Percentiles rank a stretch among this genome's conserved stretches.
These are phyloP conservation scores for Apteryx owenii DNA, from an alignment of 2,113 vertebrate genomes.

Conservation along the genomic window DNA sequence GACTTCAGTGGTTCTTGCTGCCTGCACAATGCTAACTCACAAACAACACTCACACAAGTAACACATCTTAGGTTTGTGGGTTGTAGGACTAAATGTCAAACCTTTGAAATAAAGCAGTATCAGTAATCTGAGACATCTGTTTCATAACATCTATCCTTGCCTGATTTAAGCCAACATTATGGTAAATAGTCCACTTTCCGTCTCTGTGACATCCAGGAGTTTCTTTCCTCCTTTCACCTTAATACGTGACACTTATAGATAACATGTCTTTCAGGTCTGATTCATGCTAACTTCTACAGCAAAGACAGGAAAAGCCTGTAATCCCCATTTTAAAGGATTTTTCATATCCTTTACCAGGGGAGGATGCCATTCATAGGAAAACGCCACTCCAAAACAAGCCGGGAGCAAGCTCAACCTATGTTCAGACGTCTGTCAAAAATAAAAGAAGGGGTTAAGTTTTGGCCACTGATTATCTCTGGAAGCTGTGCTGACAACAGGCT, in stretches of 20 bases:
- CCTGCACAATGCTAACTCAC: rapidly evolving
- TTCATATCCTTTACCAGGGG: not conserved
- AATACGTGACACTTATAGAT: not conserved
- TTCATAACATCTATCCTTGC: not conserved
- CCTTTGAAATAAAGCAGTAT: not conserved
- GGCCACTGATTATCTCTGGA: not conserved
- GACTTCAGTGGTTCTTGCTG: not conserved
- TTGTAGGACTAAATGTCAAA: not conserved
- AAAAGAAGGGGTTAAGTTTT: not conserved
- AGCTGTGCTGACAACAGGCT: not conserved
- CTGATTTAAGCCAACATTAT: not conserved
- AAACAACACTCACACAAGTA: not conserved
- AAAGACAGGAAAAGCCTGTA: not conserved
- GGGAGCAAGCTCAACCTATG: not conserved
- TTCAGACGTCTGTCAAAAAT: not conserved
- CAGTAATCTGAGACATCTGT: not conserved
- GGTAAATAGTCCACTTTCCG: not conserved
- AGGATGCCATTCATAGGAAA: not conserved
- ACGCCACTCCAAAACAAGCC: not conserved
- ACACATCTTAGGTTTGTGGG: not conserved
- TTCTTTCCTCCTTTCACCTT: not conserved
- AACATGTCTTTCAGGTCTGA: not conserved
- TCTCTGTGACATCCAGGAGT: not conserved
- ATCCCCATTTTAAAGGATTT: not conserved
- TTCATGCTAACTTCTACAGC: not conserved